A percentile compares a stretch with the other conserved stretches of the same genome.
Evolutionary conservation across 2,888 invertebrate species (phyloP).

Genomic region (Campoplex capitator): DNA sequence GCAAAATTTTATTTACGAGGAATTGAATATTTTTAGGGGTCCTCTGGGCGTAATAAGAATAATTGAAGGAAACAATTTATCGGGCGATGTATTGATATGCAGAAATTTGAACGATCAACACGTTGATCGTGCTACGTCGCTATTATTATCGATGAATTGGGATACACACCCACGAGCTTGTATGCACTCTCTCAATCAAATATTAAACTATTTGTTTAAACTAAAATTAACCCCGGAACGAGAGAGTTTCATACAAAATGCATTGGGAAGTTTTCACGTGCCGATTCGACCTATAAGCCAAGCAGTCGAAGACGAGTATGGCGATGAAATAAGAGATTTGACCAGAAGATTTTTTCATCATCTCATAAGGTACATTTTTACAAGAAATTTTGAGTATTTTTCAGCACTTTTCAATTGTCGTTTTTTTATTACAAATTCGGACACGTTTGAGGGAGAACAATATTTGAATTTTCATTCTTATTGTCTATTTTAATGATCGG

Average conservation of each 20-base stretch:
- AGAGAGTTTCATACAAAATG: conserved; percentile 89
- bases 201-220: conserved; percentile 89
- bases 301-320: conserved; percentile 90
- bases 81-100: conserved; percentile 87
- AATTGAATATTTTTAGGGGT: conserved; percentile 83
- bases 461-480: not conserved
- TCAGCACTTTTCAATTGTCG: not conserved
- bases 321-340: conserved; percentile 92
- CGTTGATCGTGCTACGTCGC: conserved; percentile 89
- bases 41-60: conserved; percentile 87
- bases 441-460: not conserved
- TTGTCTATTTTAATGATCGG: not conserved
- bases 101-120: conserved; percentile 88
- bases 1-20: not conserved
- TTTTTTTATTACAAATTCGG: not conserved
- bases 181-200: conserved; percentile 90
- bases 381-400: not conserved
- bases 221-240: conserved; percentile 86
- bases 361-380: conserved; percentile 88
- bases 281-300: conserved; percentile 89
- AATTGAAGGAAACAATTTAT: conserved; percentile 86
- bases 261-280: conserved; percentile 92
- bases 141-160: conserved; percentile 91
- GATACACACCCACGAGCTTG: conserved; percentile 91
- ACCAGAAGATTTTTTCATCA: conserved; percentile 95